phyloP scores from a whole-genome alignment of 2,888 invertebrate genomes.

The Cordylochernes scorpioides region DNA sequence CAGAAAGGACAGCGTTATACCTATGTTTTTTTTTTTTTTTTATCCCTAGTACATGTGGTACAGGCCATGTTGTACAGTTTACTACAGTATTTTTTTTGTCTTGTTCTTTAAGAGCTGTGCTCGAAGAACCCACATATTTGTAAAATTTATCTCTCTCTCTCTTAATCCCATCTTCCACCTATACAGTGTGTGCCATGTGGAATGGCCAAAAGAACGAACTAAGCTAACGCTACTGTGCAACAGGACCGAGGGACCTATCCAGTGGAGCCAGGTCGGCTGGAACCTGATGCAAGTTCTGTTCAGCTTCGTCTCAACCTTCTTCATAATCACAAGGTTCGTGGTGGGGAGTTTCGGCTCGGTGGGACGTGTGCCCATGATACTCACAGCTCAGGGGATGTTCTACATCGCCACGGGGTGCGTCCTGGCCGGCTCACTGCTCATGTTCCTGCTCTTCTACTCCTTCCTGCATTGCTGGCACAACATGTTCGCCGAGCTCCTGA shows the following conservation, averaged over 20 bases:
- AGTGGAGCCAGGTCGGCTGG: slow-evolving; percentile 42
- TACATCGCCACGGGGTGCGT: slow-evolving; percentile 40
- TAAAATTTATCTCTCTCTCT: neutral
- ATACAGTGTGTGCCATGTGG: too few species aligned
- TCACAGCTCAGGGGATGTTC: slow-evolving; percentile 20
- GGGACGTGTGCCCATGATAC: slow-evolving; percentile 26
- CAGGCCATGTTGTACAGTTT: too few species aligned
- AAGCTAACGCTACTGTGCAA: neutral
- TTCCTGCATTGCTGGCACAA: slow-evolving; percentile 75
- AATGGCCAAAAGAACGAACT: too few species aligned
- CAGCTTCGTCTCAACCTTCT: slow-evolving; percentile 50
- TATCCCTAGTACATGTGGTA: too few species aligned
- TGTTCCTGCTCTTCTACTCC: slow-evolving; percentile 51
- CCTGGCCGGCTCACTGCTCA: slow-evolving; percentile 41
- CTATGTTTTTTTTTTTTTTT: too few species aligned
- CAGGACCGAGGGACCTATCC: too few species aligned
- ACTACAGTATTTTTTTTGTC: too few species aligned
- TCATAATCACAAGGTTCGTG: slow-evolving; percentile 46
- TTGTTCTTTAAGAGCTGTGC: too few species aligned
- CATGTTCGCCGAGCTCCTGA: slow-evolving; percentile 59
- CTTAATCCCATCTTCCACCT: neutral
- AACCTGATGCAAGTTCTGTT: slow-evolving; percentile 46
- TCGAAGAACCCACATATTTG: too few species aligned
- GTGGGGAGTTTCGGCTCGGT: slow-evolving; percentile 39
- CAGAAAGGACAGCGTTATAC: too few species aligned